A percentile compares a stretch with the other conserved stretches of the same genome.
Conservation (phyloP, 1,140 invertebrate species). For the Drosophila biarmipes region DNA sequence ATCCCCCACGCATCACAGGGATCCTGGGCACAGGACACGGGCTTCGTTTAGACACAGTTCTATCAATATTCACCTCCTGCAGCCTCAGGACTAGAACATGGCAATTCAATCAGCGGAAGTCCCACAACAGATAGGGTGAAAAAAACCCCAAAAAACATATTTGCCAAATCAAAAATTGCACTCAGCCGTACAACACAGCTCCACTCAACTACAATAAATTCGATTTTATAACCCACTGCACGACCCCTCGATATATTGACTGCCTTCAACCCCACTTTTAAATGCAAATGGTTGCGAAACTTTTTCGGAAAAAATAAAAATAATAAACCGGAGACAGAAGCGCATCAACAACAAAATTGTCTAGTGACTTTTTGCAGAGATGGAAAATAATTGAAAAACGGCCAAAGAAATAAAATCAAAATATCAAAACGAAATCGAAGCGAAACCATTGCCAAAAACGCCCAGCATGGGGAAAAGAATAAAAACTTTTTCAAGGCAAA, state of each 20-base stretch:
- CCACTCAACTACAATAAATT: constrained; percentile 69
- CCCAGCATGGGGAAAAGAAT: constrained; percentile 1
- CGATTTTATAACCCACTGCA: constrained; percentile 69
- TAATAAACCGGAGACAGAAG: constrained; percentile 25
- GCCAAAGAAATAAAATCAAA: constrained; percentile 3
- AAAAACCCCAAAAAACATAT: constrained; percentile 45
- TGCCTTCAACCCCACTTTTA: neutral
- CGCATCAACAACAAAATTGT: constrained; percentile 58
- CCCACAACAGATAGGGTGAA: constrained; percentile 18
- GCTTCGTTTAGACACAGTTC: constrained; percentile 4
- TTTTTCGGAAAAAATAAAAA: constrained; percentile 20
- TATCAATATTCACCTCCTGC: constrained; percentile 30
- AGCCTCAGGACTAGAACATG: constrained; percentile 18
- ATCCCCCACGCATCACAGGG: neutral
- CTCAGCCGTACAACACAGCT: constrained; percentile 15
- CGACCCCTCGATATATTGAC: neutral
- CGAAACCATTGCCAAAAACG: constrained; percentile 42
- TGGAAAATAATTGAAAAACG: constrained; percentile 58
- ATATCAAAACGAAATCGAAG: constrained; percentile 18
- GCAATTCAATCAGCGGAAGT: constrained; percentile 48
- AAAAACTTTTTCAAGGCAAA: constrained; percentile 31
- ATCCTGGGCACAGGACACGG: neutral
- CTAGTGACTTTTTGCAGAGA: constrained; percentile 57
- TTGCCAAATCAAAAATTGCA: constrained; percentile 76
- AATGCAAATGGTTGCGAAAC: constrained; percentile 58